These are phyloP conservation scores for Zootermopsis nevadensis DNA, from an alignment of 2,888 invertebrate species.

Conservation along the genomic window DNA sequence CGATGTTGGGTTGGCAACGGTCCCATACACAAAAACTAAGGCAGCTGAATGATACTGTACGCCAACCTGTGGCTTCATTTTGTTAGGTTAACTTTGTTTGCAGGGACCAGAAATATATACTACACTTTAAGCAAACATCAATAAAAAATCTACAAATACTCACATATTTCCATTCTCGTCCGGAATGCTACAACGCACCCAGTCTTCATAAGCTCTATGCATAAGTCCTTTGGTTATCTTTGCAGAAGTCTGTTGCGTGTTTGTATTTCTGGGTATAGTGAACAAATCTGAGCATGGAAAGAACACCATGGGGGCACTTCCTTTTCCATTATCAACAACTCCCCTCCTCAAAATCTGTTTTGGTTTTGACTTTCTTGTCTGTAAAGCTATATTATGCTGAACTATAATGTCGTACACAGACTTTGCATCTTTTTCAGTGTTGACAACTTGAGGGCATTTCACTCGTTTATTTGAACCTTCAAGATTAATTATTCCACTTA, in stretches of 20 bases:
- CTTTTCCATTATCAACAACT: not conserved
- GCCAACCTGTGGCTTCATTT: no score
- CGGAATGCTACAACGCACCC: not conserved
- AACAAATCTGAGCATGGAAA: not conserved
- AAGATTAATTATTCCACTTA: not conserved
- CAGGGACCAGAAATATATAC: no score
- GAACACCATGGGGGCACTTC: not conserved
- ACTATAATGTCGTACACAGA: slow-evolving; percentile 19
- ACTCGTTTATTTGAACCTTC: not conserved
- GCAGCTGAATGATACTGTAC: no score
- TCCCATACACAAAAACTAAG: no score
- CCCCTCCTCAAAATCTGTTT: not conserved
- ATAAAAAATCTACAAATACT: not conserved
- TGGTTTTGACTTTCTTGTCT: not conserved
- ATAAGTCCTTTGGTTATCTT: not conserved
- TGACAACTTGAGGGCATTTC: not conserved
- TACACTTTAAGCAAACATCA: no score
- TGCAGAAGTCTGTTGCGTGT: not conserved
- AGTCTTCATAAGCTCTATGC: not conserved
- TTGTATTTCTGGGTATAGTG: not conserved
- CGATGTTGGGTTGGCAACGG: no score
- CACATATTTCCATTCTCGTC: slow-evolving; percentile 28
- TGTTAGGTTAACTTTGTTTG: no score
- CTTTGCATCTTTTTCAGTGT: not conserved
- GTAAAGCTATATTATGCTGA: slow-evolving; percentile 15